A percentile compares a stretch with the other conserved stretches of the same genome.
These are phyloP conservation scores for Drosophila tristis DNA, from an alignment of 1,140 invertebrate species.

Conservation along the genomic window DNA sequence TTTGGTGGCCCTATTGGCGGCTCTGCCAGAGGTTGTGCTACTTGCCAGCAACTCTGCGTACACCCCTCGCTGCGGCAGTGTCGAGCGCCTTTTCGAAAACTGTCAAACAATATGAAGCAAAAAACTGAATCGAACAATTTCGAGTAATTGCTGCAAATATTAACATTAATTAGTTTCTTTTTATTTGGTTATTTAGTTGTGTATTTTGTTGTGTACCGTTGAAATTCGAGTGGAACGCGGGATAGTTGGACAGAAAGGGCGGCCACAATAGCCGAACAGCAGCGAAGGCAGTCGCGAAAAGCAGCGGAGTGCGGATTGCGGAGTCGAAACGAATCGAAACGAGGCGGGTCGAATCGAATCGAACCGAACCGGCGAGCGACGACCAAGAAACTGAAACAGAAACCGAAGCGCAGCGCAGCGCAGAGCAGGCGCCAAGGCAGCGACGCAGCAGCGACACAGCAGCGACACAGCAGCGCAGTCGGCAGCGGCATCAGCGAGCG, in stretches of 20 bases:
- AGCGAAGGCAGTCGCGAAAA: conserved; percentile 9
- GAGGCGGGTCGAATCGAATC: conserved; percentile 25
- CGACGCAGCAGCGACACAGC: conserved; percentile 11
- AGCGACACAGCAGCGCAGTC: conserved; percentile 6
- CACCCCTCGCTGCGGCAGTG: conserved; percentile 5
- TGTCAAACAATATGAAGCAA: conserved; percentile 18
- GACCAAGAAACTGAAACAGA: conserved; percentile 69
- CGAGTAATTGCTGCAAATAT: conserved; percentile 33
- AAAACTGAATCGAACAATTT: conserved; percentile 22
- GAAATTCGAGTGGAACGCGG: conserved; percentile 62
- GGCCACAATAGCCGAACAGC: conserved; percentile 15
- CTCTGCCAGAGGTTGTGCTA: too few species aligned
- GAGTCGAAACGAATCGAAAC: neutral
- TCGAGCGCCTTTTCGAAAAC: conserved; percentile 12
- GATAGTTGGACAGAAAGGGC: conserved; percentile 23
- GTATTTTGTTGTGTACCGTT: conserved; percentile 25
- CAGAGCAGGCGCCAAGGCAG: conserved; percentile 26
- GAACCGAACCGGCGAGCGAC: conserved; percentile 75
- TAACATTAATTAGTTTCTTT: neutral
- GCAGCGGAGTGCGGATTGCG: conserved; percentile 6
- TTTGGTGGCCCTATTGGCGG: too few species aligned
- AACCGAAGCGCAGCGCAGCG: conserved; percentile 34
- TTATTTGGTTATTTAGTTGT: conserved; percentile 13
- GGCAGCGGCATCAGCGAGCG: conserved; percentile 16
- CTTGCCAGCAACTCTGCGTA: neutral